Evolutionary conservation across 2,888 invertebrate species (phyloP), one percentile per base, ranked within the genome.

Genomic region (Cryptops parisi): DNA sequence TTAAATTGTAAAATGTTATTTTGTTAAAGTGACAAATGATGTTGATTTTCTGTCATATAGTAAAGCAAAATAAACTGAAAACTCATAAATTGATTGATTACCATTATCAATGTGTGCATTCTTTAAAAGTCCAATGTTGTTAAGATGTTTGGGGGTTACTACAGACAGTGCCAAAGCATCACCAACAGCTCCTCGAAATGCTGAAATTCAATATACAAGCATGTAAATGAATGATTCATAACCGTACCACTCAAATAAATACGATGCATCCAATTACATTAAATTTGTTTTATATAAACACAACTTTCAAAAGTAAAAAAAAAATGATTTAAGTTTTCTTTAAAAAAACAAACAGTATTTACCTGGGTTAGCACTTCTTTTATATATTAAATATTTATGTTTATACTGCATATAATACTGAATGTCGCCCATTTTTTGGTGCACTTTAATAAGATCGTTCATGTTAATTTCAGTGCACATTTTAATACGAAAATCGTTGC

Each of bases 151-250:
- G 6, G 44, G 47, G 24, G 56, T 52, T 15, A 47, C 19, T 17
- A 54, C 56, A 19, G 56, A 56, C 17, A 56, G 52, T 2, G 52
- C 63, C 55, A 83, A 76, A 0, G 79, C 78, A 64, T 83, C 83
- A 4, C 83, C 83, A 2, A 82, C 79, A 1, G 82, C 82, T 67
- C 82, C 82, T 63, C 83, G 82, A 64, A 82, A 82, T 58, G 82
- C 82, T 55, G 55, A n/a, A 47, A 15, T 19, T 27, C 4, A n/a
- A n/a, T n/a, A n/a, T n/a, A n/a, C n/a, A n/a, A n/a, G n/a, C n/a
- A n/a, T n/a, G n/a, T n/a, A n/a, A 12, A 22, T 23, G 15, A 33
- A n/a, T n/a, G n/a, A n/a, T n/a, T n/a, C n/a, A n/a, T n/a, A n/a
- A n/a, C n/a, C n/a, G n/a, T n/a, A n/a, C n/a, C n/a, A n/a, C n/a